Base-by-base conservation (phyloP, 2,888 invertebrate genomes). In the Flexamia atlantica region DNA sequence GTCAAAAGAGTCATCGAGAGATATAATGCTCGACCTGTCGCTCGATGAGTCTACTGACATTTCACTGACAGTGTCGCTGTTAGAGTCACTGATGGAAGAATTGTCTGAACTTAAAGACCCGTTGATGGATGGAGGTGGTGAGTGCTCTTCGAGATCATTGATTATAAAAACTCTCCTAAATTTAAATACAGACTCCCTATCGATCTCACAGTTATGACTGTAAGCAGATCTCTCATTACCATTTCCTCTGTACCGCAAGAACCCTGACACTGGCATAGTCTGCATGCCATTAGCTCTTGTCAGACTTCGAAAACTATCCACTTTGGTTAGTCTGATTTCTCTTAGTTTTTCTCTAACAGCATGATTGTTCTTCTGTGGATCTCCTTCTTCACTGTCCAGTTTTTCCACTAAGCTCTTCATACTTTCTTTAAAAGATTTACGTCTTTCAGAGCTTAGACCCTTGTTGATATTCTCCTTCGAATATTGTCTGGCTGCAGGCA, bases 11-110 rank as follows among this genome's bases (percentile, higher is more conserved):
- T 91, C 91, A 86, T 91, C 91, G 25, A 89, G 85, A 28, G 91
- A 91, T 82, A 91, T 91, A 81, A 91, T 91, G 87, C 91, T 91
- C 81, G 91, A 91, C 5, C 91, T 89, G 86, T 91, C 91, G 87
- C 91, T 91, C 80, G 91, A 90, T 32, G 91, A 91, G 86, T 91
- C 91, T n/a, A 91, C 90, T 17, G 91, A 91, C 87, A 91, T 91
- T 87, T 91, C 91, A 28, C 91, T 91, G 4, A 91, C 90, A 0
- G 91, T 90, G 86, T 91, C 91, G 85, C 91, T 91, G 82, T 90
- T 90, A 83, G 90, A 90, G 88, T 91, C 91, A 81, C 88, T 87
- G 87, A 85, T 86, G 12, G 86, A 87, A 46, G 88, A 87, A 53
- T 86, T 88, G 84, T 88, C 88, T 5, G 87, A 86, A 53, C 81